Percentiles rank a stretch among this genome's conserved stretches.
Evolutionary conservation across 2,113 vertebrate genomes (phyloP).

Genomic region (Leiothrix lutea): DNA sequence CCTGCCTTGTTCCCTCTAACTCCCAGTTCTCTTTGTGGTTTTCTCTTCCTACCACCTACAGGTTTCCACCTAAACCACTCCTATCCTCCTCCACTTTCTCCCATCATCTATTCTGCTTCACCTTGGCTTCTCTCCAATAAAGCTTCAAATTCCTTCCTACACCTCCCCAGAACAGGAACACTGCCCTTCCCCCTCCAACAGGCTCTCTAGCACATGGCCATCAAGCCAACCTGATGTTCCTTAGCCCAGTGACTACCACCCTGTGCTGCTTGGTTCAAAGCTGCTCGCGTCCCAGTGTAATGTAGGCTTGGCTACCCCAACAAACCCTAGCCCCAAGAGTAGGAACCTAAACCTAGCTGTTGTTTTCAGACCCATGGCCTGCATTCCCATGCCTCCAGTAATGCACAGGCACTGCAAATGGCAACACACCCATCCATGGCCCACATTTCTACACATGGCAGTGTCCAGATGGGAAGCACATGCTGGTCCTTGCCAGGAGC

Average conservation of each 20-base stretch:
- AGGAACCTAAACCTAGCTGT: not conserved
- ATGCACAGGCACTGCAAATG: accelerated
- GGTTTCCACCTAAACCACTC: not conserved
- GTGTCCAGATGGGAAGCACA: not conserved
- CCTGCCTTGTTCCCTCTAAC: not conserved
- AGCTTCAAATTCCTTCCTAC: not conserved
- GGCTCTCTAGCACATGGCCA: not conserved
- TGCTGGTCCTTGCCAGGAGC: not conserved
- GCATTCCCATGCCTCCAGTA: not conserved
- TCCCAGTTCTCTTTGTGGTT: not conserved
- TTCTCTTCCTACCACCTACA: not conserved
- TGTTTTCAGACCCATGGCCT: not conserved
- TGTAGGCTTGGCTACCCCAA: not conserved
- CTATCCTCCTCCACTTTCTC: not conserved
- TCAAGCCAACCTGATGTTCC: not conserved
- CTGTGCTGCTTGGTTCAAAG: not conserved
- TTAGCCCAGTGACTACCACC: accelerated
- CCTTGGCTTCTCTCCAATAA: not conserved
- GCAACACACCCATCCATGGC: not conserved
- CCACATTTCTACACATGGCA: accelerated
- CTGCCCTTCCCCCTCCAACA: not conserved
- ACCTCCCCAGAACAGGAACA: not conserved
- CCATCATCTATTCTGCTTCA: not conserved
- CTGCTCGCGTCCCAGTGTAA: accelerated
- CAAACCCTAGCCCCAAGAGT: not conserved